phyloP scores from a whole-genome alignment of 2,113 vertebrate species.

The Numida meleagris region DNA sequence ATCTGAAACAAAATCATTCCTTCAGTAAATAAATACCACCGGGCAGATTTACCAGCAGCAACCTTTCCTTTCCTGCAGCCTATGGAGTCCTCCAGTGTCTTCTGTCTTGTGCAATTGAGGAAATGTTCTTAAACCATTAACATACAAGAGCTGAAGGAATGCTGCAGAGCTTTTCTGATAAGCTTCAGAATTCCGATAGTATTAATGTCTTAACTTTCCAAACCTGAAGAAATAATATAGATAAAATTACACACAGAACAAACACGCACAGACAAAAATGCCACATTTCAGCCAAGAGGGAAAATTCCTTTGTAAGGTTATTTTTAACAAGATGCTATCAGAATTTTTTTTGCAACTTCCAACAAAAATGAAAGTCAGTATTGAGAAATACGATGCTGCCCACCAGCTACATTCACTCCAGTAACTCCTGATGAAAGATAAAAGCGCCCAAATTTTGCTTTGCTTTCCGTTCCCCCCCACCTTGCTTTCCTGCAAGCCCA shows the following conservation, averaged over 20 bases:
- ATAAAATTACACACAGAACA: not conserved
- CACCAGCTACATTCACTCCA: not conserved
- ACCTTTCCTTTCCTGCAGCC: not conserved
- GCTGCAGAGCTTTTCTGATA: conserved; percentile 6
- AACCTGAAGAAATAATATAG: not conserved
- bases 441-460: not conserved
- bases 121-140: not conserved
- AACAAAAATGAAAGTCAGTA: not conserved
- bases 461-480: not conserved
- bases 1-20: not conserved
- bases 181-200: not conserved
- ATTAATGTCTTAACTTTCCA: not conserved
- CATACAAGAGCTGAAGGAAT: not conserved
- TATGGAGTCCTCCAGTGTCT: not conserved
- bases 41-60: not conserved
- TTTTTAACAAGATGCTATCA: not conserved
- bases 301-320: not conserved
- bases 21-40: not conserved
- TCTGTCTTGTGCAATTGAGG: not conserved
- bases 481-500: not conserved
- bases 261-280: not conserved
- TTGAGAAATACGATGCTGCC: not conserved
- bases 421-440: not conserved
- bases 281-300: not conserved
- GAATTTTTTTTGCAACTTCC: not conserved